Conservation (phyloP, 2,113 vertebrate species). For the Myotis brandtii region DNA sequence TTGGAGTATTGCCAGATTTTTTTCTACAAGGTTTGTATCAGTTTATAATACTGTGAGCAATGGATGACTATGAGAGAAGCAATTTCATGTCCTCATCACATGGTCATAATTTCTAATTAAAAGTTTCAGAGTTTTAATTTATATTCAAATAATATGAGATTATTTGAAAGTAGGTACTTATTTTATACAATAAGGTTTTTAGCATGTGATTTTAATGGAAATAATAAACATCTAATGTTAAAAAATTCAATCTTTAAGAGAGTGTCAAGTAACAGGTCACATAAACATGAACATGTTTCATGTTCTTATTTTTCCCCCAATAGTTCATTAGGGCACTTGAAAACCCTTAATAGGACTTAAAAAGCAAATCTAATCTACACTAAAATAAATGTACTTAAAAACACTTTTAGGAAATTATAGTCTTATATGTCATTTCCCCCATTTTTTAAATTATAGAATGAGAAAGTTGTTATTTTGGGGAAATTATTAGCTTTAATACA, state of each 20-base stretch:
- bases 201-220: conserved; percentile 37
- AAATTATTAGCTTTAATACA: conserved; percentile 37
- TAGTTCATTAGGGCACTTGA: neutral
- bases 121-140: conserved; percentile 47
- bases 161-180: conserved; percentile 13
- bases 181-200: conserved; percentile 26
- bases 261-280: neutral
- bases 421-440: neutral
- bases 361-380: neutral
- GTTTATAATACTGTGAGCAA: conserved; percentile 10
- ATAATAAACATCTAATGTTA: neutral
- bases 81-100: neutral
- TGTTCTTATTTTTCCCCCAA: neutral
- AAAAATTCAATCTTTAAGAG: conserved; percentile 26
- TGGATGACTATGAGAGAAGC: neutral
- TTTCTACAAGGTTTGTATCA: conserved; percentile 15
- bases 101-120: conserved; percentile 19
- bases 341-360: neutral
- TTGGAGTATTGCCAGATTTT: conserved; percentile 19
- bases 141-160: conserved; percentile 12
- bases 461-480: conserved; percentile 1
- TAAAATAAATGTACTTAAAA: conserved; percentile 38
- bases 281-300: neutral
- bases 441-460: conserved; percentile 39
- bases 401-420: conserved; percentile 20